Conservation (phyloP, 92 coral and sea anemone genomes). For the Ricordea florida region DNA sequence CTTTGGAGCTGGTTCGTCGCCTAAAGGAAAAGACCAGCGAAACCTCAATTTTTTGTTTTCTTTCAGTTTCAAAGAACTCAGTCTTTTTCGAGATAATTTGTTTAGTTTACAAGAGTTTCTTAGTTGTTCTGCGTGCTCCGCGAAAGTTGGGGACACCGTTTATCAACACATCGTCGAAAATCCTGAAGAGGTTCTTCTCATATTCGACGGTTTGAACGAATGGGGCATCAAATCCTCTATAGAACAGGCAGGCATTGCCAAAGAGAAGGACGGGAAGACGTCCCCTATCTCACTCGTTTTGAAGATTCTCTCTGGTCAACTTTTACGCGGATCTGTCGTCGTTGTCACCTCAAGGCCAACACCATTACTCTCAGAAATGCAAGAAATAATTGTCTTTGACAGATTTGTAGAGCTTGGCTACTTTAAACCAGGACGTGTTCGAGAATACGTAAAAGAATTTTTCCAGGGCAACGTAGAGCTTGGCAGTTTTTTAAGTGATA, state of each 20-base stretch:
- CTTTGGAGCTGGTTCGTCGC: background rate
- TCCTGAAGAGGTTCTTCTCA: constrained; percentile 32
- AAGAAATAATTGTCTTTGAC: constrained; percentile 11
- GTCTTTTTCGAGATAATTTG: constrained; percentile 3
- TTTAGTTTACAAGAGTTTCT: constrained; percentile 24
- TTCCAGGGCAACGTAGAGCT: constrained; percentile 14
- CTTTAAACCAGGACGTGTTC: constrained; percentile 14
- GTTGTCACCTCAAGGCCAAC: constrained; percentile 53
- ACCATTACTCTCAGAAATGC: background rate
- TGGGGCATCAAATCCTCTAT: background rate
- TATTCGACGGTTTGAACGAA: constrained; percentile 62
- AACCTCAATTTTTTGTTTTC: constrained; percentile 36
- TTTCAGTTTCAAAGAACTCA: constrained; percentile 39
- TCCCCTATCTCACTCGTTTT: constrained; percentile 18
- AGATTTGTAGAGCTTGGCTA: constrained; percentile 17
- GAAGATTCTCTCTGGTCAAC: constrained; percentile 41
- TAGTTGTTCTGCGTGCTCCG: background rate
- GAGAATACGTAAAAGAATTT: constrained; percentile 9
- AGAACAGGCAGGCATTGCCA: background rate
- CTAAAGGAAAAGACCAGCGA: background rate
- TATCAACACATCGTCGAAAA: constrained; percentile 1
- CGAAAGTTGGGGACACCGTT: background rate
- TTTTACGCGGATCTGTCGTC: constrained; percentile 41
- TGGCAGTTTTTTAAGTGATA: background rate
- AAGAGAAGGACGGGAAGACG: background rate